phyloP scores from a whole-genome alignment of 2,113 vertebrate genomes.

The Corythornis madagascariensis region DNA sequence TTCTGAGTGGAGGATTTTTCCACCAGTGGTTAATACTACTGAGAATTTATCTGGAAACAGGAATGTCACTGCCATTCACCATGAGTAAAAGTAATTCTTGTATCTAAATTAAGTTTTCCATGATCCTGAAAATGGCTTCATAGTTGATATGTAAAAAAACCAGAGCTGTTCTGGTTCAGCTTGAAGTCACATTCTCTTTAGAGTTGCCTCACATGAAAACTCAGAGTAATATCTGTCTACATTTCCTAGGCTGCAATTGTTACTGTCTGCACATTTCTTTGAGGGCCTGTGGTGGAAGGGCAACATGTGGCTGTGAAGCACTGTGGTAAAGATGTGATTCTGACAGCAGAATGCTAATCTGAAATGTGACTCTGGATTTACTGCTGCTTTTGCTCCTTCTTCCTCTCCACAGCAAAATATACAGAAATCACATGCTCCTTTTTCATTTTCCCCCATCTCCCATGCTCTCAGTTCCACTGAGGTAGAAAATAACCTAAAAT shows the following conservation, averaged over 20 bases:
- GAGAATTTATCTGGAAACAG: background rate
- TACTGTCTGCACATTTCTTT: conserved; percentile 15
- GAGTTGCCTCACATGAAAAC: background rate
- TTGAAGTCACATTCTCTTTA: background rate
- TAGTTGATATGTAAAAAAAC: background rate
- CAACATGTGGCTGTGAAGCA: background rate
- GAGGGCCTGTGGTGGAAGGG: conserved; percentile 23
- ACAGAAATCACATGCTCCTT: conserved; percentile 6
- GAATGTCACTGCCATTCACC: background rate
- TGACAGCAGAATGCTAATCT: conserved; percentile 39
- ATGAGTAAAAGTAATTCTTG: background rate
- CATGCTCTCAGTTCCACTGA: conserved; percentile 17
- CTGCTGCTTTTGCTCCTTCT: background rate
- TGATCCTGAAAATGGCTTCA: background rate
- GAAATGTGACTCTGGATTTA: conserved; percentile 27
- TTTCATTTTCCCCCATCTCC: background rate
- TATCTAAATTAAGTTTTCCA: background rate
- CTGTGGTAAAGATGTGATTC: conserved; percentile 13
- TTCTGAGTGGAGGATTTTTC: background rate
- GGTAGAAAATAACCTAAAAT: conserved; percentile 52
- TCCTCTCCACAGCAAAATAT: background rate
- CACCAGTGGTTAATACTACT: background rate
- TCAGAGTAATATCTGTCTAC: background rate
- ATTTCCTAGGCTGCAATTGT: background rate
- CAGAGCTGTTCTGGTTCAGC: background rate